These are phyloP conservation scores for Cromileptes altivelis DNA, from an alignment of 2,113 vertebrate species.

Conservation along the genomic window DNA sequence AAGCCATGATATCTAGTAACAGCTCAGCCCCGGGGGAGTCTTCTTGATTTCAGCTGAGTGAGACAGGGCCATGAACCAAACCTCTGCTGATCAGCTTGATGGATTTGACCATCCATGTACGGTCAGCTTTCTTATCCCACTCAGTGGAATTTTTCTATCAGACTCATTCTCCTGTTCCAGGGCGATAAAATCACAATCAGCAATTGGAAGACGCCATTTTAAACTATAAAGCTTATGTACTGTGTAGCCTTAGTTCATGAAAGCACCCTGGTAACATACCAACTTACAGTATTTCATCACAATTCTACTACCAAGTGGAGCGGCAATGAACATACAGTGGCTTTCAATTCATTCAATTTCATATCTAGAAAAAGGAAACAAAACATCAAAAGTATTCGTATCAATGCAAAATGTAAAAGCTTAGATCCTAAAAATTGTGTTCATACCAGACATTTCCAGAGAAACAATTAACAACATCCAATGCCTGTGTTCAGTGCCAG, in stretches of 20 bases:
- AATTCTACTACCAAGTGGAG: not conserved
- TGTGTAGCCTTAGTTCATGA: not conserved
- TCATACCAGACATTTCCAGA: not conserved
- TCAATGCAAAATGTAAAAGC: not conserved
- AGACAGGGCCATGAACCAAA: slow-evolving; percentile 13
- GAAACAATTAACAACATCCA: not conserved
- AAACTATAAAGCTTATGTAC: not conserved
- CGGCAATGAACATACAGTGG: too few relatives aligned
- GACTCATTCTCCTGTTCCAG: not conserved
- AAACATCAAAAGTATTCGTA: not conserved
- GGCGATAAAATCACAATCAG: not conserved
- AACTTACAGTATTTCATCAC: not conserved
- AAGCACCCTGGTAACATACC: not conserved
- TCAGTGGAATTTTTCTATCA: slow-evolving; percentile 20
- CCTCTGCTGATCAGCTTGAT: slow-evolving; percentile 25
- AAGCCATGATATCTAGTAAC: slow-evolving; percentile 38
- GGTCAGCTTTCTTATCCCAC: slow-evolving; percentile 26
- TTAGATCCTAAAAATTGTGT: not conserved
- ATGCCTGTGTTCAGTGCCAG: not conserved
- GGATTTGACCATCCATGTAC: slow-evolving; percentile 40
- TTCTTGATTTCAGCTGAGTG: slow-evolving; percentile 51
- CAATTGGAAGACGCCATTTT: not conserved
- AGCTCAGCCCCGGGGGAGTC: slow-evolving; percentile 28
- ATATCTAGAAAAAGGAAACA: not conserved
- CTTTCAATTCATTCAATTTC: not conserved